phyloP scores from a whole-genome alignment of 2,888 invertebrate genomes.

The Anodontia alba region DNA sequence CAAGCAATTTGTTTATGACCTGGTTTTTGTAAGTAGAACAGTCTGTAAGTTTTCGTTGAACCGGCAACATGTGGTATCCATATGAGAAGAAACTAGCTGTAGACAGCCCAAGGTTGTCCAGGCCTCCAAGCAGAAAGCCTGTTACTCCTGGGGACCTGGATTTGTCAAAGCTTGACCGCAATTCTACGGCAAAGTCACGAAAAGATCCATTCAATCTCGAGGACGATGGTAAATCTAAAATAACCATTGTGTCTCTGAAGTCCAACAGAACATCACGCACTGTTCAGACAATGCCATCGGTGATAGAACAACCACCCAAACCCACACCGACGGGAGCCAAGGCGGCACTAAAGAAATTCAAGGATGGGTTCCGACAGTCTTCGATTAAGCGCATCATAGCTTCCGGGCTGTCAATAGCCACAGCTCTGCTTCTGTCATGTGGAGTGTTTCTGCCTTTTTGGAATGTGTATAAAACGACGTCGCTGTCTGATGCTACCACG shows the following conservation, averaged over 20 bases:
- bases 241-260: slow-evolving; percentile 55
- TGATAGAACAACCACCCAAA: slow-evolving; percentile 28
- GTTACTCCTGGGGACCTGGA: neutral
- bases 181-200: neutral
- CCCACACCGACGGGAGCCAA: slow-evolving; percentile 31
- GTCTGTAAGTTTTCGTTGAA: too few species aligned
- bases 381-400: slow-evolving; percentile 59
- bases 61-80: slow-evolving; percentile 9
- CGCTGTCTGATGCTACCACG: slow-evolving; percentile 29
- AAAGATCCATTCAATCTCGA: slow-evolving; percentile 41
- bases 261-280: slow-evolving; percentile 56
- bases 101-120: neutral
- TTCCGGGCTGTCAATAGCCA: slow-evolving; percentile 45
- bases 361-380: slow-evolving; percentile 49
- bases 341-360: slow-evolving; percentile 30
- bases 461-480: slow-evolving; percentile 54
- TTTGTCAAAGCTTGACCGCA: neutral
- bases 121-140: neutral
- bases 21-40: too few species aligned
- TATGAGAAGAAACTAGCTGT: slow-evolving; percentile 3
- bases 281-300: slow-evolving; percentile 55
- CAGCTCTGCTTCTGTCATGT: slow-evolving; percentile 36
- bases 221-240: slow-evolving; percentile 55
- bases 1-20: too few species aligned
- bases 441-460: slow-evolving; percentile 60